Evolutionary conservation across 2,888 invertebrate species (phyloP).

Genomic region (Eudasyphora cyanicolor): DNA sequence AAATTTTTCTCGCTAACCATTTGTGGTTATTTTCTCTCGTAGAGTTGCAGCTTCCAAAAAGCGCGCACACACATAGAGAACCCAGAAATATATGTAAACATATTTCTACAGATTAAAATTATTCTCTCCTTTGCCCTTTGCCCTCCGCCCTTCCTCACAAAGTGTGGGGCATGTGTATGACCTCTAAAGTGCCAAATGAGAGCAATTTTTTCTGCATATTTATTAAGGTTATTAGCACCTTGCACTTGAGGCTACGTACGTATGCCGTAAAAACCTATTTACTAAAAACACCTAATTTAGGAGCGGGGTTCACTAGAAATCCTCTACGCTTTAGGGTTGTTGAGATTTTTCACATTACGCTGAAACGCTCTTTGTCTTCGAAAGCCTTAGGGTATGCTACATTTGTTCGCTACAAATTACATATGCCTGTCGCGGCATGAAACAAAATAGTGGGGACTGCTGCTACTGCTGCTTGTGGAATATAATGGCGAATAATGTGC

Average conservation of each 20-base stretch:
- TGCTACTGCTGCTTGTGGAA: background rate
- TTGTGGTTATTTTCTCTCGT: slow-evolving; percentile 5
- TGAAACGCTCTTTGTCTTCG: slow-evolving; percentile 4
- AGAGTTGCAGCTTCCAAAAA: background rate
- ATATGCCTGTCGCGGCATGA: too few species aligned
- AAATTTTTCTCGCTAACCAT: slow-evolving; percentile 4
- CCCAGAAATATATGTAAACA: background rate
- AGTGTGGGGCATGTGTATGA: background rate
- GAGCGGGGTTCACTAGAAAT: background rate
- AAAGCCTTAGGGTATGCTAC: slow-evolving; percentile 5
- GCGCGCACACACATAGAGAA: too few species aligned
- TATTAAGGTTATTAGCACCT: slow-evolving; percentile 18
- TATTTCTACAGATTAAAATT: background rate
- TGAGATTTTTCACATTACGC: slow-evolving; percentile 20
- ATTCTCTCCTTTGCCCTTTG: background rate
- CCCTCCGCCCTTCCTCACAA: background rate
- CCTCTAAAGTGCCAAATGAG: background rate
- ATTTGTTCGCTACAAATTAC: background rate
- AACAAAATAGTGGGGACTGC: background rate
- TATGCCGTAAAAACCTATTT: background rate
- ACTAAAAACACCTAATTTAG: slow-evolving; percentile 4
- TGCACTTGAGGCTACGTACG: background rate
- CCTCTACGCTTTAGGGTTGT: background rate
- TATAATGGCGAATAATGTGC: background rate
- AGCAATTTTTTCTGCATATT: background rate